Conservation (phyloP, 2,113 vertebrate genomes). For the Harpagus bidentatus region DNA sequence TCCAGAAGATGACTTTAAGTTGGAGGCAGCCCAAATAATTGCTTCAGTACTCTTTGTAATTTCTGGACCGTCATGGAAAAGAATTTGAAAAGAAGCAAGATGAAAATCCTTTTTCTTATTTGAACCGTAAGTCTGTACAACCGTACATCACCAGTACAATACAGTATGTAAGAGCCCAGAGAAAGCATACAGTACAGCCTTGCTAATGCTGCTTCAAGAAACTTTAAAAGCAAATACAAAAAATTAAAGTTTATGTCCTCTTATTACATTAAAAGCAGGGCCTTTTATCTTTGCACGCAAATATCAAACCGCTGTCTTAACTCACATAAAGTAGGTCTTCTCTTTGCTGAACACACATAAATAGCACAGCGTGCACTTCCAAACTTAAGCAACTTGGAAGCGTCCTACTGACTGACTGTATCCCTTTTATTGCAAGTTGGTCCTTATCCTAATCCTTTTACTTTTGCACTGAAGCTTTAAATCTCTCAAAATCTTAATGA, state of each 20-base stretch:
- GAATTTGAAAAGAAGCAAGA: neutral
- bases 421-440: neutral
- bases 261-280: neutral
- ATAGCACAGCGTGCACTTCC: neutral
- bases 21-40: neutral
- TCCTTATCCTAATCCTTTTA: neutral
- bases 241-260: neutral
- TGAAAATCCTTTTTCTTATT: neutral
- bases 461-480: neutral
- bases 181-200: neutral
- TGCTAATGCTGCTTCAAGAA: neutral
- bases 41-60: neutral
- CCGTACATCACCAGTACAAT: rapidly evolving
- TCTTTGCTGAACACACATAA: neutral
- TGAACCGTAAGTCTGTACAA: neutral
- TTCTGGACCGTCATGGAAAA: neutral
- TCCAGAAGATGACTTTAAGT: neutral
- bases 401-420: neutral
- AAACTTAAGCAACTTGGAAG: neutral
- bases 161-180: neutral
- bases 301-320: neutral
- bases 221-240: neutral
- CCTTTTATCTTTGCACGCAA: neutral
- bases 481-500: neutral
- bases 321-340: neutral